phyloP scores from a whole-genome alignment of 1,140 invertebrate genomes.

The Psilanteris sp. region DNA sequence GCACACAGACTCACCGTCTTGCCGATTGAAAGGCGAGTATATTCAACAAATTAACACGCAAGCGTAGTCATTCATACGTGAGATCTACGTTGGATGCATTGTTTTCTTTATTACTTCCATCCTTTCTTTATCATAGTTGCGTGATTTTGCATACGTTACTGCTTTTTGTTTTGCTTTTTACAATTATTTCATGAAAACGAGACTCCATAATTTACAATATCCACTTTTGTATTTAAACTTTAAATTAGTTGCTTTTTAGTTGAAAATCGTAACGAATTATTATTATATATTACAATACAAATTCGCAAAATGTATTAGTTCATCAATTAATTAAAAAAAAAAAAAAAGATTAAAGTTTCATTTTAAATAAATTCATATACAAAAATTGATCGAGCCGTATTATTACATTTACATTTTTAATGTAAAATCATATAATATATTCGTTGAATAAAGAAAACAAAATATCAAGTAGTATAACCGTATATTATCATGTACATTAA shows the following conservation, averaged over 20 bases:
- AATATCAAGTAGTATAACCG: too few species aligned
- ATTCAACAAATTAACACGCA: conserved; percentile 65
- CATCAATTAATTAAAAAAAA: too few species aligned
- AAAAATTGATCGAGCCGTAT: too few species aligned
- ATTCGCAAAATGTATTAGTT: too few species aligned
- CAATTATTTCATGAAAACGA: conserved; percentile 19
- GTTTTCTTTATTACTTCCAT: conserved; percentile 50
- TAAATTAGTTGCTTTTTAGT: conserved; percentile 8
- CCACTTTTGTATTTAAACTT: conserved; percentile 2
- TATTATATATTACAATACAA: too few species aligned
- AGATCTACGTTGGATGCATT: conserved; percentile 54
- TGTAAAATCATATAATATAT: too few species aligned
- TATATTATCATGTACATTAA: too few species aligned
- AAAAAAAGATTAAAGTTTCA: too few species aligned
- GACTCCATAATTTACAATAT: conserved; percentile 1
- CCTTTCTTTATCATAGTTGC: conserved; percentile 43
- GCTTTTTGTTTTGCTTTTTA: conserved; percentile 35
- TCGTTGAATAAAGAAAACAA: too few species aligned
- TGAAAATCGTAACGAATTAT: neutral
- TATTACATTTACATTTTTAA: too few species aligned
- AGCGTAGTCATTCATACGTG: conserved; percentile 55
- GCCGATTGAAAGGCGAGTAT: conserved; percentile 79
- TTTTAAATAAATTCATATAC: too few species aligned
- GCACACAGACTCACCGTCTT: conserved; percentile 77
- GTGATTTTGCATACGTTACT: conserved; percentile 38